A percentile compares a stretch with the other conserved stretches of the same genome.
phyloP scores from a whole-genome alignment of 2,113 vertebrate species.

The Lophotis ruficrista region DNA sequence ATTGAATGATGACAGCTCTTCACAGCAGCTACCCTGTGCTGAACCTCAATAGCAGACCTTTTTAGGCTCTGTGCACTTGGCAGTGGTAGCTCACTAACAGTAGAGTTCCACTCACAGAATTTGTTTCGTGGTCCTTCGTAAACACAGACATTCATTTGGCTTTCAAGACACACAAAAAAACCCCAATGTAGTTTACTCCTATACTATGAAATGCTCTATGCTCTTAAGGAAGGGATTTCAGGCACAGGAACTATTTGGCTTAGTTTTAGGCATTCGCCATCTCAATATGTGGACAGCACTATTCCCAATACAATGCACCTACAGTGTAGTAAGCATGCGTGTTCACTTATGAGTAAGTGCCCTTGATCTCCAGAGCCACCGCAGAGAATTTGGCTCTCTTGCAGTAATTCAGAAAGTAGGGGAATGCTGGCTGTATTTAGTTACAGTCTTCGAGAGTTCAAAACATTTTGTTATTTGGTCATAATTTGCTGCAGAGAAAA shows the following conservation, averaged over 20 bases:
- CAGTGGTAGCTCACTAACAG: neutral
- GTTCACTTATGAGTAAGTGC: neutral
- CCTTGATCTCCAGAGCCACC: conserved; percentile 31
- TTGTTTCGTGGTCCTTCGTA: conserved; percentile 22
- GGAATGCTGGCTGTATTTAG: conserved; percentile 26
- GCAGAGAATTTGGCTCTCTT: conserved; percentile 24
- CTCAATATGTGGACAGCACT: neutral
- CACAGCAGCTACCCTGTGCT: conserved; percentile 7
- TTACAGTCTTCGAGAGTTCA: conserved; percentile 4
- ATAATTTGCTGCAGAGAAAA: conserved; percentile 35
- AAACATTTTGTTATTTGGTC: conserved; percentile 43
- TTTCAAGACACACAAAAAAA: neutral
- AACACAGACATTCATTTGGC: conserved; percentile 35
- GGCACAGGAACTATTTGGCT: neutral
- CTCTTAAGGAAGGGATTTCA: conserved; percentile 37
- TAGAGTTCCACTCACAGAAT: neutral
- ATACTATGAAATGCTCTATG: neutral
- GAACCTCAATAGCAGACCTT: conserved; percentile 10
- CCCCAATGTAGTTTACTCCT: neutral
- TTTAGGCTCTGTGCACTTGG: neutral
- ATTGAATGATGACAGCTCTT: conserved; percentile 25
- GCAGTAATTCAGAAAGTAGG: conserved; percentile 13
- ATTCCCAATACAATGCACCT: neutral
- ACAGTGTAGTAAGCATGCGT: neutral
- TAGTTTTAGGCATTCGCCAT: neutral